Evolutionary conservation across 2,113 vertebrate genomes (phyloP), one percentile per base, ranked within the genome.

Genomic region (Oenanthe melanoleuca): DNA sequence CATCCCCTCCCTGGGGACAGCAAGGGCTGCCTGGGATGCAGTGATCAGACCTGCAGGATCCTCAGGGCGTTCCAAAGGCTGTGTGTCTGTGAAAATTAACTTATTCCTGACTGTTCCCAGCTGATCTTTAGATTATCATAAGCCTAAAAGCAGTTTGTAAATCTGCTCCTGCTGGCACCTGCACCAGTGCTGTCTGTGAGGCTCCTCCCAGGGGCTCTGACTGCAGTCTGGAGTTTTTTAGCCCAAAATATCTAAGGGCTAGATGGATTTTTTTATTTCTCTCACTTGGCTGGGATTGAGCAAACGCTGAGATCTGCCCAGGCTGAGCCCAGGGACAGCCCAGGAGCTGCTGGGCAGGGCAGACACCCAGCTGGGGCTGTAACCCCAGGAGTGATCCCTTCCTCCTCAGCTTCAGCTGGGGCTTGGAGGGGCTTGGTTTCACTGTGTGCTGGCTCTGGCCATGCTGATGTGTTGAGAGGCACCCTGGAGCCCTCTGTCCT

Each of bases 391-490:
- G 42, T 16, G 3, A 14, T 31, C 67, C 34, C 61, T 33, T 20
- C 64, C 11, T 2, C 47, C 28, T 38, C 44, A 85, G 8, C 24
- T 29, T 25, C 38, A 64, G 9, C 34, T 25, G 71, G 14, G 20
- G 17, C 12, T 1, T 21, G 79, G 23, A 33, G 14, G 37, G 14
- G 18, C 2, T 64, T 9, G 20, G 1, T 1, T 22, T 8, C 8
- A 1, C 2, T 5, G 0, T 24, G 44, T 61, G 16, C 65, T 20
- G 64, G 9, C 12, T 2, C 17, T 75, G 55, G 26, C 2, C 12
- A 1, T 0, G 7, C 4, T 3, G 53, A 0, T 12, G 28, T 0
- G 1, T 15, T 26, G 23, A 21, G 73, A 4, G 34, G 1, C 0
- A 0, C 3, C 1, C 3, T 26, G 15, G 47, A 45, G 34, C 6